Conservation (phyloP, 2,797 vertebrate species). For the Squalus acanthias region DNA sequence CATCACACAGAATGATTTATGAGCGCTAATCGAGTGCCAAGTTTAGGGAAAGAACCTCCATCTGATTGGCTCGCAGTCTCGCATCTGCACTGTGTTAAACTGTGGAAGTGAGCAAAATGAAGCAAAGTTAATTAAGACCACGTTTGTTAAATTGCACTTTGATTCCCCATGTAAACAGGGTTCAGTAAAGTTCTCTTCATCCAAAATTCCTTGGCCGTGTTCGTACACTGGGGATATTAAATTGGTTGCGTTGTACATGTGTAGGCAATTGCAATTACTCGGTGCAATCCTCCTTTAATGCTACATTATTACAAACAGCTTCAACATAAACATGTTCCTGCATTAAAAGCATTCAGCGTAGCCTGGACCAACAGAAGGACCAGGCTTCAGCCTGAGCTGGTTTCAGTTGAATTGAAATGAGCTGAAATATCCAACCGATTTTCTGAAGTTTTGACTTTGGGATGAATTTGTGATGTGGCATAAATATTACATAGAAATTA, state of each 20-base stretch:
- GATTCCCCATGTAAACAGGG: conserved; percentile 25
- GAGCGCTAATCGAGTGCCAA: neutral
- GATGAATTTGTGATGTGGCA: neutral
- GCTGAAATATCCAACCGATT: neutral
- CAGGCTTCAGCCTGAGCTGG: neutral
- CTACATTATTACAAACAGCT: neutral
- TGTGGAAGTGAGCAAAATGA: neutral
- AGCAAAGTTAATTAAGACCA: conserved; percentile 25
- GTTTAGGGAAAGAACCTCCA: neutral
- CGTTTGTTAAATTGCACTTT: conserved; percentile 12
- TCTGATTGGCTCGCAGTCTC: neutral
- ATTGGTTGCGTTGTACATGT: neutral
- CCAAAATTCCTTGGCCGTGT: conserved; percentile 13
- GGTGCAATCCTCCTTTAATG: neutral
- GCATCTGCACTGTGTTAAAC: conserved; percentile 32
- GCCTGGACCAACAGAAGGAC: neutral
- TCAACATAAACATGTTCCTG: neutral
- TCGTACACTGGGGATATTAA: conserved; percentile 5
- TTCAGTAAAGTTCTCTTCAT: neutral
- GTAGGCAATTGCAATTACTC: neutral
- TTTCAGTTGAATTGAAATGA: neutral
- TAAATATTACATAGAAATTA: neutral
- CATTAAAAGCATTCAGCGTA: neutral
- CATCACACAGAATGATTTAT: neutral
- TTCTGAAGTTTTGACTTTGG: neutral